Percentiles rank a stretch among this genome's conserved stretches.
Evolutionary conservation across 2,797 vertebrate species (phyloP).

Genomic region (Distichodus sexfasciatus): DNA sequence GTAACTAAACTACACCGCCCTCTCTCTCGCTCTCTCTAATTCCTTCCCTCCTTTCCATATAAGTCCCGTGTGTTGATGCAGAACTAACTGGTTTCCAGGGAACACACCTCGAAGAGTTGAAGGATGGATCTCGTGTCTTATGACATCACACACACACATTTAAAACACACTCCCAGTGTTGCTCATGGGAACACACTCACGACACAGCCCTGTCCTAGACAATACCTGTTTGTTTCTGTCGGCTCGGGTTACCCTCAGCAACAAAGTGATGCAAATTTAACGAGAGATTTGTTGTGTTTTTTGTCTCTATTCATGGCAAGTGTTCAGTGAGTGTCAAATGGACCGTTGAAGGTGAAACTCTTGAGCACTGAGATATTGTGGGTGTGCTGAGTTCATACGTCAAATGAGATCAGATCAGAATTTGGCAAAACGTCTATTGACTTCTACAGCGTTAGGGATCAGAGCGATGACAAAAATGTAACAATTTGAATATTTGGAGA

Average conservation of each 20-base stretch:
- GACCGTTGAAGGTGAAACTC: neutral
- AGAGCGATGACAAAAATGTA: too few species aligned
- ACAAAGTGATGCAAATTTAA: constrained; percentile 31
- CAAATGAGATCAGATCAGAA: neutral
- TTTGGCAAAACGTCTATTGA: neutral
- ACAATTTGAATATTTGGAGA: too few species aligned
- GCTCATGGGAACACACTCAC: constrained; percentile 34
- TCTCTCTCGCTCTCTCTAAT: too few species aligned
- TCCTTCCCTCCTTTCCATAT: neutral
- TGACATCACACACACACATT: constrained; percentile 22
- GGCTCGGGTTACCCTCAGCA: constrained; percentile 33
- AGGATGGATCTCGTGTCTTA: neutral
- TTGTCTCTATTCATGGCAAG: constrained; percentile 6
- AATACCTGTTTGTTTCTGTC: constrained; percentile 37
- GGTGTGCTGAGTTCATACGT: neutral
- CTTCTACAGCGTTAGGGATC: too few species aligned
- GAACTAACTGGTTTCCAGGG: constrained; percentile 23
- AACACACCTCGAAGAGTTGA: constrained; percentile 21
- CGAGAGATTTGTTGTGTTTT: constrained; percentile 26
- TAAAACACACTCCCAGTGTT: constrained; percentile 23
- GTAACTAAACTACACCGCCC: neutral
- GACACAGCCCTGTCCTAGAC: constrained; percentile 15
- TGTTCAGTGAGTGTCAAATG: neutral
- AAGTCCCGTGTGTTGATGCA: too few species aligned
- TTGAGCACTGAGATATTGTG: neutral